Conservation (phyloP, 1,140 invertebrate genomes). For the Thaumetopoea pityocampa region DNA sequence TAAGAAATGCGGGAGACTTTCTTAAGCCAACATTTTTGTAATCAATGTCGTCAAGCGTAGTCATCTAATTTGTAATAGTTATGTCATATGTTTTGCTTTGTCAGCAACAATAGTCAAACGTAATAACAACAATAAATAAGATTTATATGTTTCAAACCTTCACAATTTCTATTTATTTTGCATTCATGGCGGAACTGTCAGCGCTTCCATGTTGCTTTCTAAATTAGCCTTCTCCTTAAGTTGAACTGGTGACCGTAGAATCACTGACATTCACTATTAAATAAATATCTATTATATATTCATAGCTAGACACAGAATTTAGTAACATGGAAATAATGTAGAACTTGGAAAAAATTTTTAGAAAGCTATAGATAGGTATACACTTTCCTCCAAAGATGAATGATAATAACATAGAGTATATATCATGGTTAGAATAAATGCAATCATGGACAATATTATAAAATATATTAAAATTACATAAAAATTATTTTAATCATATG, state of each 20-base stretch:
- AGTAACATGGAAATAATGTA: not conserved
- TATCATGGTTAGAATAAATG: too few species aligned
- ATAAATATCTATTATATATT: too few species aligned
- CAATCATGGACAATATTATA: too few species aligned
- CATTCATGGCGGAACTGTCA: constrained; percentile 77
- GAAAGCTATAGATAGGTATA: too few species aligned
- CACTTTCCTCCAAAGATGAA: constrained; percentile 41
- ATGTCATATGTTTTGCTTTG: constrained; percentile 21
- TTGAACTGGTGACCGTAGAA: too few species aligned
- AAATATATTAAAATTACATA: too few species aligned
- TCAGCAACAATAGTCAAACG: constrained; percentile 15
- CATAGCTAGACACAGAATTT: too few species aligned
- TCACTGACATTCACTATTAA: too few species aligned
- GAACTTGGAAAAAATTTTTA: constrained; percentile 35
- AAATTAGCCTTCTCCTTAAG: constrained; percentile 30
- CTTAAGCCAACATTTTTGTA: constrained; percentile 2
- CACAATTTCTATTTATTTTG: constrained; percentile 75
- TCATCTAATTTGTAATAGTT: constrained; percentile 4
- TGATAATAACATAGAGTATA: constrained; percentile 14
- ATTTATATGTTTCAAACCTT: constrained; percentile 46
- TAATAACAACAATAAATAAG: constrained; percentile 18
- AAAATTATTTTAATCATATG: too few species aligned
- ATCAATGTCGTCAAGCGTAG: not conserved
- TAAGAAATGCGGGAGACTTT: constrained; percentile 23
- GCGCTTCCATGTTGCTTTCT: constrained; percentile 76